These are phyloP conservation scores for Leuciscus waleckii DNA, from an alignment of 2,797 vertebrate genomes.

Conservation along the genomic window DNA sequence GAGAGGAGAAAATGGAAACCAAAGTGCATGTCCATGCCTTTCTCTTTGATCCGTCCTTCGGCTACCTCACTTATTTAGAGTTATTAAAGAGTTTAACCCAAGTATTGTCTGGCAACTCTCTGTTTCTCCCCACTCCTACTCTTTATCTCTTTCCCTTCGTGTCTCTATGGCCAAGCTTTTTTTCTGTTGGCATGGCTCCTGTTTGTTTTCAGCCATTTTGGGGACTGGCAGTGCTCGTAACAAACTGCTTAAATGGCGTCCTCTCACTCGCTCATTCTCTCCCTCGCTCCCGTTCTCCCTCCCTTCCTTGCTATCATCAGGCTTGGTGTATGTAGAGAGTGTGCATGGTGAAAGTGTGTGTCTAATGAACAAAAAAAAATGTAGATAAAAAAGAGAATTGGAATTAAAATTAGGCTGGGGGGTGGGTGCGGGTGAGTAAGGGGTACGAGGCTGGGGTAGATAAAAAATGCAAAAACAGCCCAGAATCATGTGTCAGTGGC, in stretches of 20 bases:
- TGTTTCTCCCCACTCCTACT: constrained; percentile 58
- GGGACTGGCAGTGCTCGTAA: constrained; percentile 87
- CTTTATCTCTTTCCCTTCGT: constrained; percentile 62
- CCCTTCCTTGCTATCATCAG: constrained; percentile 78
- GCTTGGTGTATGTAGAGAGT: constrained; percentile 82
- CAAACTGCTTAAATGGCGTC: constrained; percentile 90
- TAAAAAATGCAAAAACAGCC: constrained; percentile 75
- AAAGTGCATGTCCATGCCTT: constrained; percentile 49
- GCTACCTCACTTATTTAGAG: constrained; percentile 71
- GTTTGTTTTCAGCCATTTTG: constrained; percentile 92
- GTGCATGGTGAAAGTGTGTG: constrained; percentile 55
- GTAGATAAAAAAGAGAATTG: constrained; percentile 79
- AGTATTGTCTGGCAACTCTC: constrained; percentile 66
- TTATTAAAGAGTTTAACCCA: constrained; percentile 61
- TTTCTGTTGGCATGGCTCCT: constrained; percentile 83
- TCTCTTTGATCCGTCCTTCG: constrained; percentile 68
- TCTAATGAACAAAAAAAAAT: constrained; percentile 77
- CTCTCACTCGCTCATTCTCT: constrained; percentile 80
- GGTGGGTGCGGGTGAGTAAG: constrained; percentile 12
- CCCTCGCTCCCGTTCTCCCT: constrained; percentile 60
- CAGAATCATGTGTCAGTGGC: constrained; percentile 79
- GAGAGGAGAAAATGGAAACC: constrained; percentile 53
- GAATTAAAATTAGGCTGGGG: constrained; percentile 69
- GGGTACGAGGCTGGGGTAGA: constrained; percentile 54
- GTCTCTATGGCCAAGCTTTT: constrained; percentile 65